Percentiles rank a stretch among this genome's conserved stretches.
phyloP scores from a whole-genome alignment of 2,888 invertebrate genomes.

The Agrypnus murinus region DNA sequence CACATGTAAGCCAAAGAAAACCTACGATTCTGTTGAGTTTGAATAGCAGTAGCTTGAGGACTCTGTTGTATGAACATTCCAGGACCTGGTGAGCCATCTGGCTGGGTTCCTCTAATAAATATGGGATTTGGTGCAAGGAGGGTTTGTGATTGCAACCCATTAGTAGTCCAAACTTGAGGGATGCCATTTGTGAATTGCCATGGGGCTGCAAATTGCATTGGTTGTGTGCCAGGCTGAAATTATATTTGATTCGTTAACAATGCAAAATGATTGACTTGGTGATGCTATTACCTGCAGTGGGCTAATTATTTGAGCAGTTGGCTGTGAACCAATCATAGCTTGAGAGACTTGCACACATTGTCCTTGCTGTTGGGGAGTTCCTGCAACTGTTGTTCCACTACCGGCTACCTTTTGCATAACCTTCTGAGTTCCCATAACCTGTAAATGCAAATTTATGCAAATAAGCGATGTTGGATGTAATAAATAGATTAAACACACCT shows the following conservation, averaged over 20 bases:
- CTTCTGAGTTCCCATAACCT: conserved; percentile 72
- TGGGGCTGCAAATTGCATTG: conserved; percentile 84
- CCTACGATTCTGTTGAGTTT: conserved; percentile 79
- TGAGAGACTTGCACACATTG: conserved; percentile 84
- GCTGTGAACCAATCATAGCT: conserved; percentile 78
- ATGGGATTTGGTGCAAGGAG: conserved; percentile 86
- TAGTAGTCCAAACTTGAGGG: conserved; percentile 84
- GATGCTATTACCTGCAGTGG: conserved; percentile 76
- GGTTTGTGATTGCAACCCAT: conserved; percentile 81
- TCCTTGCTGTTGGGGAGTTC: conserved; percentile 77
- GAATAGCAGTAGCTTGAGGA: conserved; percentile 78
- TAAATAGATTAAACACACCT: no score
- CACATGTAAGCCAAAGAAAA: not conserved
- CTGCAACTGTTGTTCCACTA: conserved; percentile 66
- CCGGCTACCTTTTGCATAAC: conserved; percentile 74
- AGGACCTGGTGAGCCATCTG: conserved; percentile 78
- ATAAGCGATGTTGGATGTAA: no score
- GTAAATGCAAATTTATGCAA: no score
- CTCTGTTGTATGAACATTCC: conserved; percentile 90
- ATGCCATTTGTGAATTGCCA: conserved; percentile 85
- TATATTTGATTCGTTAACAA: not conserved
- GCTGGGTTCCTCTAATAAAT: conserved; percentile 87
- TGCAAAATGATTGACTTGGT: not conserved
- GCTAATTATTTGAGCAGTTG: conserved; percentile 83
- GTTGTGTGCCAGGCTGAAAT: conserved; percentile 76